Conservation (phyloP, 1,140 invertebrate genomes). For the Capitella teleta region DNA sequence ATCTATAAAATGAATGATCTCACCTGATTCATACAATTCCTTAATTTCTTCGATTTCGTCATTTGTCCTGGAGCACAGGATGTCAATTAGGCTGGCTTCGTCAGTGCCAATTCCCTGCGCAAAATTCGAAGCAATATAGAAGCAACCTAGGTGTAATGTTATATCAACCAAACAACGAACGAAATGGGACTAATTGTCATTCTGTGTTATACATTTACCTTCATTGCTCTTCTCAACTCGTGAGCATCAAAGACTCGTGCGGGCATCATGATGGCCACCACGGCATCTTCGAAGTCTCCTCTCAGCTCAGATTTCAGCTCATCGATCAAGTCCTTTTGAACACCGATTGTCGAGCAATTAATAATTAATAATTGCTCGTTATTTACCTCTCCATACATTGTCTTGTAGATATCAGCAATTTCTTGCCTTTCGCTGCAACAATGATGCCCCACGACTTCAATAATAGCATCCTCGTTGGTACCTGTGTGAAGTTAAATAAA, state of each 20-base stretch:
- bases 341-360: background rate
- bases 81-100: constrained; percentile 31
- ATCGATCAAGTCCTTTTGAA: constrained; percentile 24
- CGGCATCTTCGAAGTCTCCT: constrained; percentile 30
- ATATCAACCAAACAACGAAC: no score
- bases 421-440: constrained; percentile 77
- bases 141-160: no score
- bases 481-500: constrained; percentile 41
- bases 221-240: constrained; percentile 18
- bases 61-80: constrained; percentile 31
- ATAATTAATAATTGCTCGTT: no score
- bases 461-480: constrained; percentile 80
- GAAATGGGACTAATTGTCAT: no score
- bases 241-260: constrained; percentile 19
- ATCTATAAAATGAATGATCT: no score
- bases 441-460: constrained; percentile 70
- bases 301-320: constrained; percentile 30
- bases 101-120: constrained; percentile 27
- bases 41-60: constrained; percentile 33
- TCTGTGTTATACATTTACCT: no score
- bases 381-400: constrained; percentile 75
- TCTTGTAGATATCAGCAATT: constrained; percentile 81
- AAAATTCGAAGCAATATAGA: no score
- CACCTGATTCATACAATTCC: constrained; percentile 27
- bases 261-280: constrained; percentile 20